These are phyloP conservation scores for Vicugna pacos DNA, from an alignment of 2,113 vertebrate genomes.

Conservation along the genomic window DNA sequence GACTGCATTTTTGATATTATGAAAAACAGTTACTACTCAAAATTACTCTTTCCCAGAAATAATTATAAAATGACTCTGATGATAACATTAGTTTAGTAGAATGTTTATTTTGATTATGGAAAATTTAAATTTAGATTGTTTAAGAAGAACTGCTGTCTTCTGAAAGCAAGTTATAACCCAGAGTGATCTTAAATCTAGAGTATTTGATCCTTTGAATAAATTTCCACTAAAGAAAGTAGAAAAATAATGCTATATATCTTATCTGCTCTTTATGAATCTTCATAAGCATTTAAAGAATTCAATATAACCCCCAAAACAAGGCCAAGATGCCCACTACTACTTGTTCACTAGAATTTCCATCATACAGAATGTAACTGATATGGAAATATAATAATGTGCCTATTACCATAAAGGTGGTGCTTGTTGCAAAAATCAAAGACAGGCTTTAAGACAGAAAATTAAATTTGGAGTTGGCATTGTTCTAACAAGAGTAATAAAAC, in stretches of 20 bases:
- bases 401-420: not conserved
- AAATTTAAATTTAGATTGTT: slow-evolving; percentile 18
- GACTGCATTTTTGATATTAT: slow-evolving; percentile 36
- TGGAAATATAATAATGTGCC: not conserved
- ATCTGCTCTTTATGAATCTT: not conserved
- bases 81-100: not conserved
- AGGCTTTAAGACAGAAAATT: not conserved
- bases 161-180: not conserved
- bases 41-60: slow-evolving; percentile 14
- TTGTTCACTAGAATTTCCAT: slow-evolving; percentile 28
- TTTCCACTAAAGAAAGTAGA: not conserved
- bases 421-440: not conserved
- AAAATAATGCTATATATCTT: not conserved
- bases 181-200: not conserved
- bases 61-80: slow-evolving; percentile 2
- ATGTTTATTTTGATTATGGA: not conserved
- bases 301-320: not conserved
- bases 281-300: slow-evolving; percentile 18
- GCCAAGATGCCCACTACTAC: not conserved
- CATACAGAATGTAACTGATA: not conserved
- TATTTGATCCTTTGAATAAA: not conserved
- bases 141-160: not conserved
- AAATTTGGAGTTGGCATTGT: not conserved
- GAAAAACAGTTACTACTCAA: not conserved
- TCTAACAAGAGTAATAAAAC: not conserved